Base-by-base conservation (phyloP, 2,888 invertebrate species). In the Macrophya annulata region DNA sequence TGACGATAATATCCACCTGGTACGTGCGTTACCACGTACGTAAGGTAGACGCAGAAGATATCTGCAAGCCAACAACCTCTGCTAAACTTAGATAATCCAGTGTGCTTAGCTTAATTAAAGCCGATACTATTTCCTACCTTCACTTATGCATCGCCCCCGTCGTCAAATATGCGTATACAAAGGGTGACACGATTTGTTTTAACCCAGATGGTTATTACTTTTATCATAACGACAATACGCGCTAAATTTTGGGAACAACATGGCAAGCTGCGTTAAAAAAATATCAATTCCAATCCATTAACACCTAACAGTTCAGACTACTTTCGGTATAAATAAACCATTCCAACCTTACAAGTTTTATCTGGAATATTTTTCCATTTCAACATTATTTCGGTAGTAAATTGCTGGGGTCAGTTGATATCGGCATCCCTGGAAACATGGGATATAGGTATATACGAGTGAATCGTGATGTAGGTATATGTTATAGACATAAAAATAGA, bases 51-150 rank as follows among this genome's bases (percentile, higher is more conserved):
- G 62, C 43, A 43, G 21, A 43, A 43, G 43, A 81, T 81, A 81
- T 62, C 62, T 62, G 12, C 45, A 62, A 51, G 59, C 59, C 40
- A 62, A 51, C 6, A 81, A 43, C 81, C 62, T 81, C 81, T 81
- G 81, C 62, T 81, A 40, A 81, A 43, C 81, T 81, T 43, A 62
- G 81, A 81, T 81, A 81, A 81, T 62, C 81, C 62, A 43, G 62
- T 62, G 81, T 81, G 62, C 62, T 81, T 43, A 81, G 59, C 31
- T 81, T 81, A 81, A 81, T 81, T 81, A 40, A 62, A 81, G 21
- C 62, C 62, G 43, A 81, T 62, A 81, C 51, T 81, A 81, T 81
- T 81, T 81, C 62, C 59, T 62, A 62, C 25, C 40, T 81, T 62
- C 37, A 40, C 15, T 62, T 40, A 81, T 55, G 62, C 4, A 21